Evolutionary conservation across 2,888 invertebrate genomes (phyloP).

Genomic region (Dinocampus coccinellae): DNA sequence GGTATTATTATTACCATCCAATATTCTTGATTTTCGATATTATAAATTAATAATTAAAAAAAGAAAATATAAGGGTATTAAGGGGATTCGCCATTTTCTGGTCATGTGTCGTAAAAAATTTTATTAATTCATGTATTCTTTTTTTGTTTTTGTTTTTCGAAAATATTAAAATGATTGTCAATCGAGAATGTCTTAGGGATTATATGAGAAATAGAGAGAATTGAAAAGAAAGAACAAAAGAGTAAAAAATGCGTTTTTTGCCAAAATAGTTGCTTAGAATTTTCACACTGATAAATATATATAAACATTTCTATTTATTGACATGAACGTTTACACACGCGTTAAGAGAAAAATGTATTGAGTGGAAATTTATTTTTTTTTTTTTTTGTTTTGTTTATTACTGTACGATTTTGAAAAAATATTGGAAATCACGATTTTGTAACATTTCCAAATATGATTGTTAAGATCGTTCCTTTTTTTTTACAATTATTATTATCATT

Average conservation of each 20-base stretch:
- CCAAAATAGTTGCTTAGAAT: constrained; percentile 48
- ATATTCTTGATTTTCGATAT: constrained; percentile 42
- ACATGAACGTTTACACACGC: background rate
- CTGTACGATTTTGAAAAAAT: too few species aligned
- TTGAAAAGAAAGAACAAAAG: background rate
- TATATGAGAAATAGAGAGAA: background rate
- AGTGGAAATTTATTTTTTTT: background rate
- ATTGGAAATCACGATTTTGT: constrained; percentile 3
- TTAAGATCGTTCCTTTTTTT: too few species aligned
- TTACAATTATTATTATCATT: too few species aligned
- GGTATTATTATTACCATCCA: constrained; percentile 42
- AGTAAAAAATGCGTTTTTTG: constrained; percentile 32
- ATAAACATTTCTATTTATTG: background rate
- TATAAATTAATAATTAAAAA: constrained; percentile 35
- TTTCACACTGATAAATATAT: constrained; percentile 40
- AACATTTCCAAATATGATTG: background rate
- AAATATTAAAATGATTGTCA: background rate
- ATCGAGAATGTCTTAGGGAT: background rate
- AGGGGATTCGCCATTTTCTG: constrained; percentile 31
- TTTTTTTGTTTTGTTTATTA: too few species aligned
- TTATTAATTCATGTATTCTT: background rate
- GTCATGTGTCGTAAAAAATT: background rate
- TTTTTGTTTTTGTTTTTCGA: background rate
- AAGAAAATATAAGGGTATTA: too few species aligned
- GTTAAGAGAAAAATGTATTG: background rate